These are phyloP conservation scores for Gallinago nigripennis DNA, from an alignment of 2,797 vertebrate species.

Conservation along the genomic window DNA sequence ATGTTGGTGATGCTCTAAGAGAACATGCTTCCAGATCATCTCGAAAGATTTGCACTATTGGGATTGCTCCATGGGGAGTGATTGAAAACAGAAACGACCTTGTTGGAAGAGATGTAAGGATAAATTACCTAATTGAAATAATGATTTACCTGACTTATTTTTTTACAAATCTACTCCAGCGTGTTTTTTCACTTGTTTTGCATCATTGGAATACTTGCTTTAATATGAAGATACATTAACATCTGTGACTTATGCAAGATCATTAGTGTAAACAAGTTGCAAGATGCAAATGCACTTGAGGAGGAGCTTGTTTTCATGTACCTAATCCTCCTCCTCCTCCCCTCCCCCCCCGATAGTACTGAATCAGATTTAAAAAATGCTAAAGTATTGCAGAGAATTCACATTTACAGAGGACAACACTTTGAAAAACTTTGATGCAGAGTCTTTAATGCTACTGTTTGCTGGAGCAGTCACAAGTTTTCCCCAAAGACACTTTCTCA, in stretches of 20 bases:
- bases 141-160: not conserved
- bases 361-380: not conserved
- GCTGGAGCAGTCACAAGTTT: not conserved
- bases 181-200: not conserved
- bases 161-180: not conserved
- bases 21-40: conserved; percentile 95
- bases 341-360: accelerated
- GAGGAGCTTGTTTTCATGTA: not conserved
- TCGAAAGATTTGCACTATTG: conserved; percentile 98
- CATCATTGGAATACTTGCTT: not conserved
- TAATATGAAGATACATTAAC: not conserved
- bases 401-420: not conserved
- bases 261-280: not conserved
- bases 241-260: not conserved
- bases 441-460: not conserved
- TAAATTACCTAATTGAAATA: conserved; percentile 14
- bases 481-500: not conserved
- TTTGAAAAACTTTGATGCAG: not conserved
- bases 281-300: not conserved
- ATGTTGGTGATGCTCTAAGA: conserved; percentile 96
- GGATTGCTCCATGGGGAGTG: conserved; percentile 96
- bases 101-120: conserved; percentile 96
- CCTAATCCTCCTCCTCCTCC: not conserved
- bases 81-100: conserved; percentile 98
- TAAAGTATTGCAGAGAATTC: not conserved